Evolutionary conservation across 2,888 invertebrate genomes (phyloP), one percentile per base, ranked within the genome.

Genomic region (Dryomyza anilis): DNA sequence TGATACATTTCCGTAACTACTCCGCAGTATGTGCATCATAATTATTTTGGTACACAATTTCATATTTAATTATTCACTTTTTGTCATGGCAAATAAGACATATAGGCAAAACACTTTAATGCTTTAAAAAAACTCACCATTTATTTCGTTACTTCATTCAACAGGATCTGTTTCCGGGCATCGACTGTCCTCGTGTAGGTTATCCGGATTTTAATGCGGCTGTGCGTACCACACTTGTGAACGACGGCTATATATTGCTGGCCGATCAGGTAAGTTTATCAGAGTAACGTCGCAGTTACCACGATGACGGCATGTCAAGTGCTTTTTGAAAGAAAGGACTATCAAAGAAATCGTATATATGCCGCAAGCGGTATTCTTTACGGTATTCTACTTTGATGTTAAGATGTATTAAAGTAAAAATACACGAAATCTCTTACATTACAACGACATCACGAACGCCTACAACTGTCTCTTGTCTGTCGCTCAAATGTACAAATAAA

Each of bases 201-300:
- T 94, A 96, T 84, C 93, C 95, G 0, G 90, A 94, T 69, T 94
- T 96, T 78, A 94, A 92, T 74, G 87, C 88, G 0, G 91, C 94
- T 0, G 93, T 95, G 4, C 88, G 89, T 59, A 85, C 86, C 23
- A 88, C 88, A 0, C 84, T 96, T 14, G 77, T 83, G n/a, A 85
- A 86, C 36, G 88, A 90, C 46, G 87, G 88, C 1, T 95, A 89
- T 73, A 86, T 92, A 27, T 80, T 93, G 5, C 75, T 91, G 50
- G 85, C 89, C 1, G 86, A 89, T 64, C 93, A 93, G 86, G 90
- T 91, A 72, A 81, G 53, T 6, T 57, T 43, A 2, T 12, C 3
- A 14, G 3, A 43, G 8, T 5, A 48, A 48, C 2, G 21, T 25
- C 10, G 2, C 25, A 19, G 14, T 48, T 12, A 21, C 25, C 25